Conservation (phyloP, 2,113 vertebrate genomes). For the Rafetus swinhoei region DNA sequence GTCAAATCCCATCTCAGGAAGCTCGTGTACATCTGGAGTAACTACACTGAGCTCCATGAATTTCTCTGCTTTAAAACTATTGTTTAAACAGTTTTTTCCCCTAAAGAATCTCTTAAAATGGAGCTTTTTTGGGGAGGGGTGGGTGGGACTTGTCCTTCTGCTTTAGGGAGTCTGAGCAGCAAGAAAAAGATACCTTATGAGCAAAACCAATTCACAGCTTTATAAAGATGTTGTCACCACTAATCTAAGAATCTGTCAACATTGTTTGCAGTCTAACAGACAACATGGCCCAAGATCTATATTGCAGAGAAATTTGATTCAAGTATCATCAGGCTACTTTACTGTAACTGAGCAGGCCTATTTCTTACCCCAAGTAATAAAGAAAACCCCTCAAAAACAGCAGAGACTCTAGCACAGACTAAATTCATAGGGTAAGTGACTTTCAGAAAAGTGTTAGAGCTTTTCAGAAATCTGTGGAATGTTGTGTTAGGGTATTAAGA, state of each 20-base stretch:
- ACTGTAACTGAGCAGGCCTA: background rate
- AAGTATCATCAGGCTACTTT: background rate
- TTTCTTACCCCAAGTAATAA: background rate
- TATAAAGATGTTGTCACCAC: conserved; percentile 11
- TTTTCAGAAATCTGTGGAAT: background rate
- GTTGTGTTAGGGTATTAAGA: background rate
- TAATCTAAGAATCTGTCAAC: background rate
- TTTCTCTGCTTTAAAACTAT: background rate
- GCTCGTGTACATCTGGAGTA: background rate
- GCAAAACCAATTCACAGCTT: background rate
- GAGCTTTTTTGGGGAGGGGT: background rate
- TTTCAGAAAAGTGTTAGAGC: background rate
- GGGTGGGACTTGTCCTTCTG: background rate
- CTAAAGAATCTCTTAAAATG: background rate
- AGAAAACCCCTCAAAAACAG: background rate
- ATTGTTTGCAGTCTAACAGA: background rate
- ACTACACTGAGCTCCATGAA: background rate
- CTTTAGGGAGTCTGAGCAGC: background rate
- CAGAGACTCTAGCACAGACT: background rate
- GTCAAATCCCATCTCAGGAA: background rate
- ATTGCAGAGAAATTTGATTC: background rate
- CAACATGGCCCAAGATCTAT: background rate
- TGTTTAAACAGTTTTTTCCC: background rate
- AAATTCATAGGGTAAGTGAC: background rate
- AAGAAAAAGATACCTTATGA: background rate